phyloP scores from a whole-genome alignment of 2,113 vertebrate species.

The Micronisus gabar region DNA sequence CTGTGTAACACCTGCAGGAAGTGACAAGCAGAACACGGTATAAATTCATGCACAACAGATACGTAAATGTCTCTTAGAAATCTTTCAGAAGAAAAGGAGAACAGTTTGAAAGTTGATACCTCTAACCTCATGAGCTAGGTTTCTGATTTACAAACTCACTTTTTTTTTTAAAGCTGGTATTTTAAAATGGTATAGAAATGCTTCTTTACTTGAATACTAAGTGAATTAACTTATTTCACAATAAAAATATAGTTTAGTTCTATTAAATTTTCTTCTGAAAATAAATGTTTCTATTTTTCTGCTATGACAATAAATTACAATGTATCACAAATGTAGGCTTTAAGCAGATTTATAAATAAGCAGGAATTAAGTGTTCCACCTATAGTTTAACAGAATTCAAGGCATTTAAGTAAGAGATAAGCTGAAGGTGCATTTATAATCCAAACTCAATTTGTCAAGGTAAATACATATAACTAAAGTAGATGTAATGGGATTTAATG shows the following conservation, averaged over 20 bases:
- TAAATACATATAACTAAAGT: not conserved
- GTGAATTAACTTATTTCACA: conserved; percentile 23
- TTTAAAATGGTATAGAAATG: conserved; percentile 46
- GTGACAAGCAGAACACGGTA: not conserved
- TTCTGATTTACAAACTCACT: not conserved
- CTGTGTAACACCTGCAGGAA: not conserved
- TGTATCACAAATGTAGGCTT: conserved; percentile 41
- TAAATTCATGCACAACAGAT: conserved; percentile 5
- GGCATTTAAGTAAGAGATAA: conserved; percentile 52
- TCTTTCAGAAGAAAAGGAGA: conserved; percentile 14
- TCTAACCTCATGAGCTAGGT: not conserved
- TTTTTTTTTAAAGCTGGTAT: conserved; percentile 8
- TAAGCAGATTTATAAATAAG: conserved; percentile 52
- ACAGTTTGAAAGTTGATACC: not conserved
- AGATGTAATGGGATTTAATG: conserved; percentile 30
- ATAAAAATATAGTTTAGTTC: conserved; percentile 67
- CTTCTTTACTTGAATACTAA: conserved; percentile 32
- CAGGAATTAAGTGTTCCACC: conserved; percentile 28
- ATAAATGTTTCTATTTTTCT: conserved; percentile 58
- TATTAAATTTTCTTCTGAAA: conserved; percentile 68
- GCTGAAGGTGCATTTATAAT: conserved; percentile 32
- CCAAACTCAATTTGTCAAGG: conserved; percentile 26
- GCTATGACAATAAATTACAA: conserved; percentile 52
- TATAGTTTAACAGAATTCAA: conserved; percentile 1
- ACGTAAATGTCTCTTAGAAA: not conserved